Conservation (phyloP, 1,140 invertebrate species). For the Pissodes strobi region DNA sequence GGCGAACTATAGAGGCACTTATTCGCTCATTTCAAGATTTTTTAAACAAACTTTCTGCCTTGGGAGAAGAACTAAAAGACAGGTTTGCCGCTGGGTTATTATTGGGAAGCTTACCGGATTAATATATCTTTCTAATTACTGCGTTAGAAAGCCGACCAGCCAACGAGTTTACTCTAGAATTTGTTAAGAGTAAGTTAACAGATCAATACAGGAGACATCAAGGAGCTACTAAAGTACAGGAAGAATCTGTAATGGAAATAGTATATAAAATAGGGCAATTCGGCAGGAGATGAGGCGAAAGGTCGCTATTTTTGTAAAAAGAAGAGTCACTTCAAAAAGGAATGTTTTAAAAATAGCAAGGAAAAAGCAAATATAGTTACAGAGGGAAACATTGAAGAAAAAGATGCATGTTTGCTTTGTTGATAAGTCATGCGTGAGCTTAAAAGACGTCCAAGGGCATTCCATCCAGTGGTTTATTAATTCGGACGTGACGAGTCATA, state of each 20-base stretch:
- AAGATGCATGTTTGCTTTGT: not conserved
- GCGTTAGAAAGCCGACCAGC: constrained; percentile 1
- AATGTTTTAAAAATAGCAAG: constrained; percentile 4
- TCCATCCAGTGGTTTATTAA: too few relatives aligned
- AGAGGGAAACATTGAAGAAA: not conserved
- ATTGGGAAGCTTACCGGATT: too few relatives aligned
- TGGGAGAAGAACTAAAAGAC: too few relatives aligned
- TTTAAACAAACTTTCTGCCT: too few relatives aligned
- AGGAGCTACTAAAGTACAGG: not conserved
- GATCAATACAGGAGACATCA: not conserved
- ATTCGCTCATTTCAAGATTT: not conserved
- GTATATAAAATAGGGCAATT: constrained; percentile 1
- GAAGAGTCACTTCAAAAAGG: constrained; percentile 2
- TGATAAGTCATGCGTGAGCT: not conserved
- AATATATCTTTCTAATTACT: not conserved
- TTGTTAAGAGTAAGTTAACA: too few relatives aligned
- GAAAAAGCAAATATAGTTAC: constrained; percentile 1
- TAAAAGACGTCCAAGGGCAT: too few relatives aligned
- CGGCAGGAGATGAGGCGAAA: not conserved
- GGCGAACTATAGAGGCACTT: constrained; percentile 16
- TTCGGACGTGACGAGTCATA: too few relatives aligned
- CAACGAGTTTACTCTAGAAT: too few relatives aligned
- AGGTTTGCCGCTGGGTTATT: too few relatives aligned
- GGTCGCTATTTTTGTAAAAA: constrained; percentile 6
- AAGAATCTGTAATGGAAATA: not conserved